phyloP scores from a whole-genome alignment of 1,140 invertebrate species.

The Elymnias hypermnestra region DNA sequence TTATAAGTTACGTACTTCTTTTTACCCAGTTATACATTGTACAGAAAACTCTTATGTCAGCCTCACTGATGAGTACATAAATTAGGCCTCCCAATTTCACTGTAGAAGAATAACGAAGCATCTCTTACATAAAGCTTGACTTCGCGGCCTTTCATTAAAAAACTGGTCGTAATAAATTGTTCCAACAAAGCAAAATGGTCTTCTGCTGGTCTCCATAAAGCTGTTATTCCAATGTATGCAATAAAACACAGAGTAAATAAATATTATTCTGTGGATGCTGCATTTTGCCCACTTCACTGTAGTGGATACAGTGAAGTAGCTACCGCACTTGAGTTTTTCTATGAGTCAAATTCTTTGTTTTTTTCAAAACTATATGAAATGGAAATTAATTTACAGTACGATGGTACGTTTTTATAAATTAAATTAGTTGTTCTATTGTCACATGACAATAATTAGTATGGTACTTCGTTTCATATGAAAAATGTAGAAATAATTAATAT shows the following conservation, averaged over 20 bases:
- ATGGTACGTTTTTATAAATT: not conserved
- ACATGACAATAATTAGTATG: too few species aligned
- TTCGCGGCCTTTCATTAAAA: slow-evolving; percentile 40
- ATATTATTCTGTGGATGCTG: slow-evolving; percentile 45
- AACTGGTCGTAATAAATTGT: slow-evolving; percentile 20
- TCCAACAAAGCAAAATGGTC: slow-evolving; percentile 22
- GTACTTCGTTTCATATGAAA: too few species aligned
- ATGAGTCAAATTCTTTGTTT: slow-evolving; percentile 22
- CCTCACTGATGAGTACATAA: slow-evolving; percentile 1
- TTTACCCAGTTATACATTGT: too few species aligned
- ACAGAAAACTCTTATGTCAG: too few species aligned
- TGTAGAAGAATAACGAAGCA: slow-evolving; percentile 59
- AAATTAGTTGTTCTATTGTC: too few species aligned
- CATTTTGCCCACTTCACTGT: slow-evolving; percentile 45
- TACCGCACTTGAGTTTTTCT: slow-evolving; percentile 38
- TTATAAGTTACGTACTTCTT: too few species aligned
- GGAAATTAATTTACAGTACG: not conserved
- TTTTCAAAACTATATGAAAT: slow-evolving; percentile 10
- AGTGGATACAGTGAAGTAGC: slow-evolving; percentile 49
- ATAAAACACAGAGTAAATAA: slow-evolving; percentile 21
- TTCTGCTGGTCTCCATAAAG: slow-evolving; percentile 13
- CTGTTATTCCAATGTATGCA: slow-evolving; percentile 9
- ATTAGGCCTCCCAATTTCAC: slow-evolving; percentile 34
- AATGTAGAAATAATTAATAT: too few species aligned
- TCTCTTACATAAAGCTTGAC: slow-evolving; percentile 54